Evolutionary conservation across 2,888 invertebrate genomes (phyloP), one percentile per base, ranked within the genome.

Genomic region (Nyleta sp.): DNA sequence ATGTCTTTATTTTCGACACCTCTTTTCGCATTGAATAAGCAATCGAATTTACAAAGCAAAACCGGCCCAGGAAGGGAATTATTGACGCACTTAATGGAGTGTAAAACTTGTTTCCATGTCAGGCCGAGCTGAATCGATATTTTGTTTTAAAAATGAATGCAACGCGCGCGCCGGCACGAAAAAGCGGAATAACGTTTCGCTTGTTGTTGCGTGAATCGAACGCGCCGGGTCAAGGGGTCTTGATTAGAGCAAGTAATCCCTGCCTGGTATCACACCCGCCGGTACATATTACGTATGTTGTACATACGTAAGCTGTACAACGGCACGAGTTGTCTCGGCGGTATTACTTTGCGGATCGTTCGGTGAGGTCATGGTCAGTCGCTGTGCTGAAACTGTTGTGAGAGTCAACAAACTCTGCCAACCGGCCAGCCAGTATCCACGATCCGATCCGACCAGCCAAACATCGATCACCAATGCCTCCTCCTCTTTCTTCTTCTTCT

Each of bases 341-440:
- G 83, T 83, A 84, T 87, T 85, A 86, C 87, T 85, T 86, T 82
- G 86, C 85, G 87, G 83, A 86, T 88, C 85, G 88, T 89, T 89
- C 84, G 87, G 86, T 84, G 88, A 90, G 90, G 90, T 90, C 90
- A 89, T 89, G 90, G 90, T 89, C 90, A 89, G 89, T 83, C 83
- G 86, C 80, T 82, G 86, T 84, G 86, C 86, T 89, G 89, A 90
- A 90, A 90, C 87, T 81, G 74, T 74, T 74, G 67, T 55, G 89
- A 90, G 90, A 90, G 90, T 90, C 90, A 90, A 90, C 87, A 90
- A 90, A 89, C 90, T 90, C 89, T 85, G 74, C 76, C 68, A 81
- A 60, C 78, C 76, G 81, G 71, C 82, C 73, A 82, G 80, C 77
- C 80, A 74, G 75, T 84, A 28, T 24, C 64, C 64, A 44, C 52